A percentile compares a stretch with the other conserved stretches of the same genome.
phyloP scores from a whole-genome alignment of 2,113 vertebrate genomes.

The Saccopteryx leptura region DNA sequence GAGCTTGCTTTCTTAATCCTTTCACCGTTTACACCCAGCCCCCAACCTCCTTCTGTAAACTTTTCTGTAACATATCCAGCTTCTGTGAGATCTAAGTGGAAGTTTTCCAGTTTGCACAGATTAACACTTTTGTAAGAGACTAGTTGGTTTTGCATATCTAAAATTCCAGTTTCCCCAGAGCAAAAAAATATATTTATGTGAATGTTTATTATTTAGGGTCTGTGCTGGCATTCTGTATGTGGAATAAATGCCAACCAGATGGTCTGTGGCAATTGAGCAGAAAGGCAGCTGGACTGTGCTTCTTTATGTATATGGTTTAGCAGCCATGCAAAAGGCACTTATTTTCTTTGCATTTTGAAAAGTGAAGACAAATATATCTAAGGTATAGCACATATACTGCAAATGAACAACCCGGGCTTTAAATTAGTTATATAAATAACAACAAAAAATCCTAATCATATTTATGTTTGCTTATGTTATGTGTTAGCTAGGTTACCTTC shows the following conservation, averaged over 20 bases:
- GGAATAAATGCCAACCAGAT: conserved; percentile 71
- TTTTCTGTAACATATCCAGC: background rate
- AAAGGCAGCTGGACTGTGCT: conserved; percentile 67
- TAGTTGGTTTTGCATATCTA: background rate
- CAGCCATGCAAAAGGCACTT: conserved; percentile 59
- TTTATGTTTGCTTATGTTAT: conserved; percentile 58
- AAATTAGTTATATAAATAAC: conserved; percentile 46
- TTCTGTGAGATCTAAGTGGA: background rate
- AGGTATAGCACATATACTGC: conserved; percentile 27
- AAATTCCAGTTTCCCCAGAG: background rate
- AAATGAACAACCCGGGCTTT: conserved; percentile 1
- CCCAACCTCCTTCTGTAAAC: background rate
- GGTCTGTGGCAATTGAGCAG: conserved; percentile 56
- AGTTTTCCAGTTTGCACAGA: background rate
- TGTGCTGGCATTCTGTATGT: conserved; percentile 33
- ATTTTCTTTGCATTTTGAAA: conserved; percentile 71
- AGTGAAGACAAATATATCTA: conserved; percentile 29
- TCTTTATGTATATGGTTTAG: conserved; percentile 33
- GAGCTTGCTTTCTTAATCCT: too few species aligned
- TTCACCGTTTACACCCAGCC: too few species aligned
- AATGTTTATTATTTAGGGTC: conserved; percentile 64
- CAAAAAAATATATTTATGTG: conserved; percentile 56
- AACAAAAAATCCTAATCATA: background rate
- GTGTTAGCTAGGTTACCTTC: conserved; percentile 36
- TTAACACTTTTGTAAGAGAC: background rate